Evolutionary conservation across 2,888 invertebrate genomes (phyloP).

Genomic region (Cheilosia pagana): DNA sequence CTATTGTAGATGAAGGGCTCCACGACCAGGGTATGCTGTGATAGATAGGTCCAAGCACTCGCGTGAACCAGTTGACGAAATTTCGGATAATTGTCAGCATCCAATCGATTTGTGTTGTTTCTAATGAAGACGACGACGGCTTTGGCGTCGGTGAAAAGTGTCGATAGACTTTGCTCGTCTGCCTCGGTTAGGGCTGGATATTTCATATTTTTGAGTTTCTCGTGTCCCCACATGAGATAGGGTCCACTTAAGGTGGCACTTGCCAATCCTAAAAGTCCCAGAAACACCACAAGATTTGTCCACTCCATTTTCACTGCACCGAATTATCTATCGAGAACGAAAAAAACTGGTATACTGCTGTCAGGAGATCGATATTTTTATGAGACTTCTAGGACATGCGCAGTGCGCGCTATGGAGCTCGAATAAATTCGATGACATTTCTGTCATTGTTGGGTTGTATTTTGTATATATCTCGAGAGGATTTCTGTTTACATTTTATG

Average conservation of each 20-base stretch:
- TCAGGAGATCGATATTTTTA: constrained; percentile 72
- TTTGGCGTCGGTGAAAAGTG: constrained; percentile 85
- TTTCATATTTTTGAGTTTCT: constrained; percentile 84
- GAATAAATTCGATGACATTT: constrained; percentile 50
- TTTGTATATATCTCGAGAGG: constrained; percentile 23
- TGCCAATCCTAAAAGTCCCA: constrained; percentile 77
- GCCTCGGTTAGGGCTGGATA: constrained; percentile 85
- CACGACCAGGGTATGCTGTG: constrained; percentile 85
- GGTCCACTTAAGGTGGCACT: constrained; percentile 85
- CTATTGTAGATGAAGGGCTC: constrained; percentile 86
- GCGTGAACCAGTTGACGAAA: constrained; percentile 85
- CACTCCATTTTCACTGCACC: constrained; percentile 65
- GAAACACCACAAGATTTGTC: constrained; percentile 59
- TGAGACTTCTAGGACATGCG: constrained; percentile 71
- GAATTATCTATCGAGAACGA: constrained; percentile 2
- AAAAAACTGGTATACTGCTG: constrained; percentile 50
- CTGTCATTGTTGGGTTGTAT: constrained; percentile 51
- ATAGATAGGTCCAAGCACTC: constrained; percentile 84
- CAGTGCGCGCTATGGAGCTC: constrained; percentile 56
- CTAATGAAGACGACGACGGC: constrained; percentile 86
- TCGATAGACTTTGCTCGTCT: constrained; percentile 85
- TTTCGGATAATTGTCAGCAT: constrained; percentile 85
- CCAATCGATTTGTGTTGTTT: constrained; percentile 85
- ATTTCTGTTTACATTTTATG: constrained; percentile 50
- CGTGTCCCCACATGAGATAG: constrained; percentile 86